A percentile compares a stretch with the other conserved stretches of the same genome.
Conservation (phyloP, 1,140 invertebrate species). For the Dermatophagoides farinae region DNA sequence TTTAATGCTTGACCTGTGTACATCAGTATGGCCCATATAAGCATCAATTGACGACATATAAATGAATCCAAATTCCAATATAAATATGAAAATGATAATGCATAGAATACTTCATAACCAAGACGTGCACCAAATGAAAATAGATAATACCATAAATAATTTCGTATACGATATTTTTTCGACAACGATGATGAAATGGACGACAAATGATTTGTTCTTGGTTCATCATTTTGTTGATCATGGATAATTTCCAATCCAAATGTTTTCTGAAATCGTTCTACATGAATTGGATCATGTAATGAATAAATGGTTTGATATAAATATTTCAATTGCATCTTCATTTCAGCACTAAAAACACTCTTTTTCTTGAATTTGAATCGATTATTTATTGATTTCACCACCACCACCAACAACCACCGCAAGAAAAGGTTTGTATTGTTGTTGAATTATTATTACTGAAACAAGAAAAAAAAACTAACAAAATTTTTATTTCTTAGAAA, state of each 20-base stretch:
- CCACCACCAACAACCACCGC: too few relatives aligned
- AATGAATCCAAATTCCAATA: slow-evolving; percentile 76
- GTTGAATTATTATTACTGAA: too few relatives aligned
- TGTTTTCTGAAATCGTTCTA: slow-evolving; percentile 45
- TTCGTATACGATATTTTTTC: slow-evolving; percentile 37
- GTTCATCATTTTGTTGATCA: slow-evolving; percentile 1
- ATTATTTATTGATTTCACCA: too few relatives aligned
- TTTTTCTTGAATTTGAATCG: neutral
- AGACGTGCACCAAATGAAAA: slow-evolving; percentile 59
- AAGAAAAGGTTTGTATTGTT: too few relatives aligned
- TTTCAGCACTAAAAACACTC: slow-evolving; percentile 28
- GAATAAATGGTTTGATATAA: neutral
- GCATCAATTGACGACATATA: slow-evolving; percentile 49
- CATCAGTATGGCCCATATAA: slow-evolving; percentile 67
- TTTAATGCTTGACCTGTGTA: slow-evolving; percentile 67
- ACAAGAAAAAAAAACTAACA: too few relatives aligned
- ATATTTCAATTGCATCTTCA: neutral
- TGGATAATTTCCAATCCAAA: slow-evolving; percentile 35
- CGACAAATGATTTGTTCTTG: slow-evolving; percentile 8
- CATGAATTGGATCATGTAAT: slow-evolving; percentile 41
- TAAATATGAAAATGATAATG: slow-evolving; percentile 66
- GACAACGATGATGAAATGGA: neutral
- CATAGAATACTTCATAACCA: slow-evolving; percentile 73
- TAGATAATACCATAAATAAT: slow-evolving; percentile 64
- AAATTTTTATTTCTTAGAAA: too few relatives aligned